Evolutionary conservation across 2,113 vertebrate genomes (phyloP).

Genomic region (Corapipo altera): DNA sequence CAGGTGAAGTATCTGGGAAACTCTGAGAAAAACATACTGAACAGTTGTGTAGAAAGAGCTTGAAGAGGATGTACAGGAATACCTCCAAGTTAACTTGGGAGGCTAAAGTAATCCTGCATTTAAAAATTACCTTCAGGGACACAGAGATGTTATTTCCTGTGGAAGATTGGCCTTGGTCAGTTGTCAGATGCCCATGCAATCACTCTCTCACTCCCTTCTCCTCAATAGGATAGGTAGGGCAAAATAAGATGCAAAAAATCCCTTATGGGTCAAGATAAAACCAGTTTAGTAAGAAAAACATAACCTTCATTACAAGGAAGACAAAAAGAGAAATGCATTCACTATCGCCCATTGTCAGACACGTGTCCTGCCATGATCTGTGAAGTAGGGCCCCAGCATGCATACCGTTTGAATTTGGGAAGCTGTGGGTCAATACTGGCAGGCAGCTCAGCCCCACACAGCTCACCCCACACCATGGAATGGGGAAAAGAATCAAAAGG

Average conservation of each 20-base stretch:
- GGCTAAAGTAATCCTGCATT: background rate
- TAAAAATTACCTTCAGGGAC: background rate
- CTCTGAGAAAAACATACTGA: background rate
- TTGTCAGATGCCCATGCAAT: background rate
- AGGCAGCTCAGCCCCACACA: background rate
- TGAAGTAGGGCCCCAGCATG: background rate
- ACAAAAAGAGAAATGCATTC: background rate
- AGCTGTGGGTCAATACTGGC: background rate
- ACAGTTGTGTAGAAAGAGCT: background rate
- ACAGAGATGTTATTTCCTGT: background rate
- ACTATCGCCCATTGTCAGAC: background rate
- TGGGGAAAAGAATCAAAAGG: background rate
- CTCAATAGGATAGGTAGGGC: background rate
- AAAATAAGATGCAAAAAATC: background rate
- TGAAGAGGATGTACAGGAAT: background rate
- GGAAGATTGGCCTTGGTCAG: background rate
- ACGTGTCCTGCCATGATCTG: background rate
- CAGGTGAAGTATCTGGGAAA: background rate
- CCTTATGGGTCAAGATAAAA: background rate
- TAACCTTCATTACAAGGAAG: background rate
- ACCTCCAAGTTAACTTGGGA: background rate
- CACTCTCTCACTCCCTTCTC: fast-evolving
- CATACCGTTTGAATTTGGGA: background rate
- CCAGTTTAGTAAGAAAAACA: background rate
- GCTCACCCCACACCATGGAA: background rate